phyloP scores from a whole-genome alignment of 2,888 invertebrate species.

The Oxytorus armatus region DNA sequence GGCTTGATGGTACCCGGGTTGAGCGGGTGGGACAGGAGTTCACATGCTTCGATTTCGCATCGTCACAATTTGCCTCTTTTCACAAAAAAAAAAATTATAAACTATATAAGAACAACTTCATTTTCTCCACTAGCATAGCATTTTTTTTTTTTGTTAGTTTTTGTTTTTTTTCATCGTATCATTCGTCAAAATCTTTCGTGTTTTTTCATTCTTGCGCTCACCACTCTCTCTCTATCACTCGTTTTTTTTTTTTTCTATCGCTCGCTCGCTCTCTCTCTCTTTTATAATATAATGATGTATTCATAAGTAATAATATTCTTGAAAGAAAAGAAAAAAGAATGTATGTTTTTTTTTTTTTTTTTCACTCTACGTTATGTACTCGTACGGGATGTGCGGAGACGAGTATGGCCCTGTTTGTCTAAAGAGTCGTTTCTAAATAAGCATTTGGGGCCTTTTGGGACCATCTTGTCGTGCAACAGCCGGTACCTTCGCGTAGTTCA shows the following conservation, averaged over 20 bases:
- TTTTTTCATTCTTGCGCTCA: conserved; percentile 64
- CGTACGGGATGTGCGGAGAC: conserved; percentile 76
- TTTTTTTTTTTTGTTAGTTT: conserved; percentile 68
- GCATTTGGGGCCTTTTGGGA: conserved; percentile 56
- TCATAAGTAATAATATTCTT: conserved; percentile 82
- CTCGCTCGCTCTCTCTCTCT: conserved; percentile 70
- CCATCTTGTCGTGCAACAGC: conserved; percentile 61
- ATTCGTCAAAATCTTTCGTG: conserved; percentile 70
- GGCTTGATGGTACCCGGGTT: conserved; percentile 69
- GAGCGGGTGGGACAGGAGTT: conserved; percentile 73
- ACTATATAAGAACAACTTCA: conserved; percentile 79
- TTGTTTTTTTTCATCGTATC: conserved; percentile 53
- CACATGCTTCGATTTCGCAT: conserved; percentile 74
- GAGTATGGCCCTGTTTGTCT: conserved; percentile 73
- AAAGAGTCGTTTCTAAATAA: conserved; percentile 63
- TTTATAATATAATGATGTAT: conserved; percentile 79
- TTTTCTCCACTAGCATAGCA: conserved; percentile 74
- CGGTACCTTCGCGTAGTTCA: conserved; percentile 59
- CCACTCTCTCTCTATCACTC: conserved; percentile 59
- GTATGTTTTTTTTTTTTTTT: conserved; percentile 79
- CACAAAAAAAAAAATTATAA: conserved; percentile 76
- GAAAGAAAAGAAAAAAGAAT: conserved; percentile 75
- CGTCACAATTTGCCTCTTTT: conserved; percentile 73
- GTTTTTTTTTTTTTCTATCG: conserved; percentile 62
- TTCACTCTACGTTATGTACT: conserved; percentile 61